phyloP scores from a whole-genome alignment of 2,797 vertebrate genomes.

The Mycteria americana region DNA sequence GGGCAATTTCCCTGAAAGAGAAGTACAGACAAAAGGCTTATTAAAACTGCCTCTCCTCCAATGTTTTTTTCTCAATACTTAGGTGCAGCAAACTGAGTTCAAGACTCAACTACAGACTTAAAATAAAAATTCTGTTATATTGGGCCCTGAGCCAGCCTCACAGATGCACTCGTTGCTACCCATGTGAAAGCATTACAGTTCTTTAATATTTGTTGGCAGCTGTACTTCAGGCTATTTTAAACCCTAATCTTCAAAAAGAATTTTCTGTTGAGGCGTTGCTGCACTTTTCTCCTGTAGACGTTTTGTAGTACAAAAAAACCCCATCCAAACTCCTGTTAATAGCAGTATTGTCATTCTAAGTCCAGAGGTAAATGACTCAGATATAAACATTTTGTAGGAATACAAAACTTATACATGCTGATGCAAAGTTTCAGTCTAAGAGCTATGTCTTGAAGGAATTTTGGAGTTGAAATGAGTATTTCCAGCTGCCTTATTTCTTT shows the following conservation, averaged over 20 bases:
- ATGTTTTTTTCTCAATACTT: background rate
- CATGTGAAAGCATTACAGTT: background rate
- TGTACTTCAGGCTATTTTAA: background rate
- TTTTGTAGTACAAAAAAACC: background rate
- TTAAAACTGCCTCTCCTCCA: background rate
- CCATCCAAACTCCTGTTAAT: background rate
- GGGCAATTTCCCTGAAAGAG: background rate
- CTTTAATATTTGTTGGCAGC: background rate
- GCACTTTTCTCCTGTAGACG: background rate
- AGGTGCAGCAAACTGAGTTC: background rate
- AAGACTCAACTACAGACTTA: background rate
- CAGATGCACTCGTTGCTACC: background rate
- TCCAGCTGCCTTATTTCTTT: background rate
- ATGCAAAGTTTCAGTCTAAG: background rate
- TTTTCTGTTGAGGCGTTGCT: background rate
- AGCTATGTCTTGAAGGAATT: background rate
- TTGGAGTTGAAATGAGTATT: background rate
- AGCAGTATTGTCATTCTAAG: background rate
- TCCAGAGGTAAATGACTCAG: background rate
- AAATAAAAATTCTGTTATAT: background rate
- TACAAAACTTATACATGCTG: background rate
- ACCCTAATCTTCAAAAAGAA: background rate
- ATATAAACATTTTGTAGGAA: background rate
- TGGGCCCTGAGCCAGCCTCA: background rate
- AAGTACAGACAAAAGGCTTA: background rate